phyloP scores from a whole-genome alignment of 2,888 invertebrate genomes.

The Volucella zonaria region DNA sequence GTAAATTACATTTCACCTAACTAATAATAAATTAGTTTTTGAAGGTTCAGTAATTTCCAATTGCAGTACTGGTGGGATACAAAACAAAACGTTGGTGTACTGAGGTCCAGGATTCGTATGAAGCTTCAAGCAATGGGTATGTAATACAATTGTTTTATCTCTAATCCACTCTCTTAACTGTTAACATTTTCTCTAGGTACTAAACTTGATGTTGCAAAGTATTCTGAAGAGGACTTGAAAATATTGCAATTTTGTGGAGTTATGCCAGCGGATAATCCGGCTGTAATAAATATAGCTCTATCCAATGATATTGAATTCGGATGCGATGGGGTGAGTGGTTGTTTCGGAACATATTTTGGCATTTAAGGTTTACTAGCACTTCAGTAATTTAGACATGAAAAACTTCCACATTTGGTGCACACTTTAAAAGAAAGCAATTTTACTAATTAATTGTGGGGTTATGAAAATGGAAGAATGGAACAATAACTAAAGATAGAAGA shows the following conservation, averaged over 20 bases:
- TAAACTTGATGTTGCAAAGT: slow-evolving; percentile 28
- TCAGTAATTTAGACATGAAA: too few species aligned
- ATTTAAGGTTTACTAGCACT: too few species aligned
- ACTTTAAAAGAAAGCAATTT: too few species aligned
- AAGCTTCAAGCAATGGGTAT: slow-evolving; percentile 32
- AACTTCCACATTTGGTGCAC: too few species aligned
- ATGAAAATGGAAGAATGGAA: too few species aligned
- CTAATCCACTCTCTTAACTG: background rate
- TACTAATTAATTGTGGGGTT: too few species aligned
- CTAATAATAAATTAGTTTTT: background rate
- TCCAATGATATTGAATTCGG: slow-evolving; percentile 37
- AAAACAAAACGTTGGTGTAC: slow-evolving; percentile 10
- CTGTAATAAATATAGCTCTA: background rate
- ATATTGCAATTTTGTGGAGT: slow-evolving; percentile 51
- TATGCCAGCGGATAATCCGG: background rate
- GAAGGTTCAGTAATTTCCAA: background rate
- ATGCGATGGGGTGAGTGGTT: slow-evolving; percentile 9
- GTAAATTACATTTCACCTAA: background rate
- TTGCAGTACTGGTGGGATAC: slow-evolving; percentile 41
- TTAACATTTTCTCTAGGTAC: slow-evolving; percentile 7
- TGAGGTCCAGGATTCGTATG: slow-evolving; percentile 4
- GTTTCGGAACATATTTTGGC: background rate
- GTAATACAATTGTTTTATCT: background rate
- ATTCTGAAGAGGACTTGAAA: slow-evolving; percentile 27
- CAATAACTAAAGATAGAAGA: too few species aligned